Evolutionary conservation across 2,113 vertebrate species (phyloP).

Genomic region (Gopherus flavomarginatus): DNA sequence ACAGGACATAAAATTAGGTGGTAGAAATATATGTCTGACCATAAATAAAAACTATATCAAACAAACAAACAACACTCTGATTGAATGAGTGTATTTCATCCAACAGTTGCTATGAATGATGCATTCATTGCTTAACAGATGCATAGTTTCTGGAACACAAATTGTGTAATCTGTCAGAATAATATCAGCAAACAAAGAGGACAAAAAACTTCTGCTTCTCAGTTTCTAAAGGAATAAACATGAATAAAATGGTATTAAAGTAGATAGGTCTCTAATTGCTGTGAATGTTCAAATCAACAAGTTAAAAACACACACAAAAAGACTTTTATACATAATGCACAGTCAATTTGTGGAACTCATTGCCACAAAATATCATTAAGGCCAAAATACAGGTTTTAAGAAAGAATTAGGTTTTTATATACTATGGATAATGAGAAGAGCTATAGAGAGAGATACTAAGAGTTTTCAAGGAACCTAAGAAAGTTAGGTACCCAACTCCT

Average conservation of each 20-base stretch:
- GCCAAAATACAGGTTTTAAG: neutral
- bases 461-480: neutral
- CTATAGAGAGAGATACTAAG: fast-evolving
- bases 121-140: neutral
- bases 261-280: neutral
- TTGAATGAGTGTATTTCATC: neutral
- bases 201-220: neutral
- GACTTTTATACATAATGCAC: neutral
- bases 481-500: neutral
- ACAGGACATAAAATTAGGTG: neutral
- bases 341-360: neutral
- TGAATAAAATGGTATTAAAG: neutral
- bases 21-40: neutral
- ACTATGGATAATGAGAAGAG: neutral
- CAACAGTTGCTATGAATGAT: neutral
- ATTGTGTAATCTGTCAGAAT: neutral
- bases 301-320: neutral
- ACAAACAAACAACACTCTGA: neutral
- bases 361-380: neutral
- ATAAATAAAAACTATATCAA: neutral
- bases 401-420: neutral
- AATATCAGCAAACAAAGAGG: neutral
- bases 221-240: constrained; percentile 10
- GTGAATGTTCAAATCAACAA: neutral
- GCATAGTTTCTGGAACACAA: neutral